Evolutionary conservation across 2,113 vertebrate species (phyloP).

Genomic region (Chionodraco myersi): DNA sequence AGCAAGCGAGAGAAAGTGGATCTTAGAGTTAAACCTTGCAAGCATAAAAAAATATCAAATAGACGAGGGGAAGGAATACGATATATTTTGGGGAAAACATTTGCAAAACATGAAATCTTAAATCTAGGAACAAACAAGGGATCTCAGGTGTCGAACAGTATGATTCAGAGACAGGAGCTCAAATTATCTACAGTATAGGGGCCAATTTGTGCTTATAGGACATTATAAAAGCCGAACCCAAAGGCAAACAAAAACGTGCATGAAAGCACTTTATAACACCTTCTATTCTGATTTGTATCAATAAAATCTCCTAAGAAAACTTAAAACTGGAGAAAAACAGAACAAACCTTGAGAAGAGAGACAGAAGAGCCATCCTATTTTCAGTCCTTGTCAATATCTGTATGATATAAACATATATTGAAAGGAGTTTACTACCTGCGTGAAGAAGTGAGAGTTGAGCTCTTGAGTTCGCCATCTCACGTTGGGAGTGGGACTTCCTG

Average conservation of each 20-base stretch:
- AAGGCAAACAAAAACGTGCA: background rate
- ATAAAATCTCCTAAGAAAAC: background rate
- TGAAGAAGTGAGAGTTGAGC: conserved; percentile 65
- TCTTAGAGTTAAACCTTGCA: conserved; percentile 4
- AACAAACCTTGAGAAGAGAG: background rate
- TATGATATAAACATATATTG: background rate
- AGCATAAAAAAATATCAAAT: conserved; percentile 14
- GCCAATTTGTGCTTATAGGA: too few relatives aligned
- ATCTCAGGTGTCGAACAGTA: background rate
- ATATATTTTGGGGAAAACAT: background rate
- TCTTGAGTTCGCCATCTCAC: conserved; percentile 78
- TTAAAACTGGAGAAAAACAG: background rate
- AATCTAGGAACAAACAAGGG: background rate
- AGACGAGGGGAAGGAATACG: background rate
- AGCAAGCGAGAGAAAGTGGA: background rate
- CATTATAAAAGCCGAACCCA: background rate
- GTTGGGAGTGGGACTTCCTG: conserved; percentile 77
- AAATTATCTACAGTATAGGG: too few relatives aligned
- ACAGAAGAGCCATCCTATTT: background rate
- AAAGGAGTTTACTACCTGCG: conserved; percentile 67
- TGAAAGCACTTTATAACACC: background rate
- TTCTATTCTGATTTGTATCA: background rate
- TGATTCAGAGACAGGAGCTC: background rate
- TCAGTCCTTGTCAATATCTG: too few relatives aligned
- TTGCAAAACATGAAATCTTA: background rate